Conservation (phyloP, 2,113 vertebrate genomes). For the Aphelocoma coerulescens region DNA sequence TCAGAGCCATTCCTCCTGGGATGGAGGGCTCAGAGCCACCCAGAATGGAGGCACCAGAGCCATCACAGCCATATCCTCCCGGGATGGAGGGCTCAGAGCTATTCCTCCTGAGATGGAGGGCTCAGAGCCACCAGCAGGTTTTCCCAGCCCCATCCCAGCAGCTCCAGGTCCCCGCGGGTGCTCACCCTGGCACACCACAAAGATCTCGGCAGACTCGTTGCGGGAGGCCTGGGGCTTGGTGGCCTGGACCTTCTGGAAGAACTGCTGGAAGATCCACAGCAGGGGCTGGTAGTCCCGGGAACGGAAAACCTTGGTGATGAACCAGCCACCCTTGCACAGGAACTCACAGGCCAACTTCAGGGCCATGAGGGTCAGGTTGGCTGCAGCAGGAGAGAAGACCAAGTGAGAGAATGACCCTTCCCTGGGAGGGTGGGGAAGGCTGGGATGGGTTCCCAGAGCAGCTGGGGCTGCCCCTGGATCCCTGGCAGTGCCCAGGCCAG, state of each 20-base stretch:
- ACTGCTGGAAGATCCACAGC: conserved; percentile 97
- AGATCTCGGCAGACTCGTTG: conserved; percentile 95
- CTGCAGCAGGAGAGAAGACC: conserved; percentile 34
- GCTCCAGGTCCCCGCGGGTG: accelerated
- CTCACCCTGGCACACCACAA: conserved; percentile 94
- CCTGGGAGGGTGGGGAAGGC: neutral
- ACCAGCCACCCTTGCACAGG: conserved; percentile 88
- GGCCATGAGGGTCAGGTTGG: conserved; percentile 90
- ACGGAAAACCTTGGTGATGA: conserved; percentile 96
- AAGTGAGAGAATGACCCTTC: neutral
- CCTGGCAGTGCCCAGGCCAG: neutral
- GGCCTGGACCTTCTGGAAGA: conserved; percentile 92
- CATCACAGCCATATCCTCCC: neutral
- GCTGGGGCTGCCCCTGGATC: neutral
- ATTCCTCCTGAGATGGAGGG: no score
- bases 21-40: neutral
- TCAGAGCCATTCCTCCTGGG: no score
- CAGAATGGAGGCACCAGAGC: neutral
- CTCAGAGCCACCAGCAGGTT: neutral
- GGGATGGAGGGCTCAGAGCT: neutral
- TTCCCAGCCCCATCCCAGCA: neutral
- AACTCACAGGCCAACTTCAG: conserved; percentile 91
- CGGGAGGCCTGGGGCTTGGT: conserved; percentile 97
- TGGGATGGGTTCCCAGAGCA: neutral
- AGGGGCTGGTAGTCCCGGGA: conserved; percentile 95